These are phyloP conservation scores for Dryobota labecula DNA, from an alignment of 2,888 invertebrate genomes.

Conservation along the genomic window DNA sequence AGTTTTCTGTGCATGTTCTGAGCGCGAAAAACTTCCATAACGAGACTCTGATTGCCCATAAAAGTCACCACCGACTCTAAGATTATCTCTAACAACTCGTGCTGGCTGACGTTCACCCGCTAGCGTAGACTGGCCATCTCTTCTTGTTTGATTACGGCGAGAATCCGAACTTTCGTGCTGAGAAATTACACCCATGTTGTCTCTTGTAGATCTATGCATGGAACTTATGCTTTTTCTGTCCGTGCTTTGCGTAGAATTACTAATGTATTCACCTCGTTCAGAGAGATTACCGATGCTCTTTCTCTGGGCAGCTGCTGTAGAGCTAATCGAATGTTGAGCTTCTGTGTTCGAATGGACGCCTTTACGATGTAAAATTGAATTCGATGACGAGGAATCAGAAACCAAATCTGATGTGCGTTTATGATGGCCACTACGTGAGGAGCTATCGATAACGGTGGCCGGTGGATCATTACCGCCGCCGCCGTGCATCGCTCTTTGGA, in stretches of 20 bases:
- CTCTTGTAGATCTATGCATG: conserved; percentile 93
- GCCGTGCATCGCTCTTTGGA: conserved; percentile 89
- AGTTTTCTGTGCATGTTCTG: conserved; percentile 83
- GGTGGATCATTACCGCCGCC: conserved; percentile 76
- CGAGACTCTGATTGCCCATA: conserved; percentile 93
- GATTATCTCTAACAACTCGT: conserved; percentile 92
- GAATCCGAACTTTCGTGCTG: conserved; percentile 87
- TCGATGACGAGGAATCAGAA: conserved; percentile 93
- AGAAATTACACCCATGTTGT: conserved; percentile 86
- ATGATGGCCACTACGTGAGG: conserved; percentile 89
- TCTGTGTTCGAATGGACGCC: conserved; percentile 92
- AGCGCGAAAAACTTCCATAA: conserved; percentile 92
- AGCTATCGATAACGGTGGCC: conserved; percentile 71
- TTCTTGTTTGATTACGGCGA: conserved; percentile 80
- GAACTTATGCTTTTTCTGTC: conserved; percentile 95
- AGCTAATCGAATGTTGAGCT: conserved; percentile 93
- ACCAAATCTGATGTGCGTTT: conserved; percentile 94
- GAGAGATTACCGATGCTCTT: conserved; percentile 95
- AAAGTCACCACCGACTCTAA: conserved; percentile 93
- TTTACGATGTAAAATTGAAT: conserved; percentile 95
- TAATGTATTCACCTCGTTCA: conserved; percentile 93
- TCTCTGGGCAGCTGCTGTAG: conserved; percentile 94
- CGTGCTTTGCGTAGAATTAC: conserved; percentile 92
- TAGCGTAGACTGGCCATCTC: conserved; percentile 90
- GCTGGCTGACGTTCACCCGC: conserved; percentile 91